A percentile compares a stretch with the other conserved stretches of the same genome.
These are phyloP conservation scores for Melanotaenia maccullochi DNA, from an alignment of 2,797 vertebrate species.

Conservation along the genomic window DNA sequence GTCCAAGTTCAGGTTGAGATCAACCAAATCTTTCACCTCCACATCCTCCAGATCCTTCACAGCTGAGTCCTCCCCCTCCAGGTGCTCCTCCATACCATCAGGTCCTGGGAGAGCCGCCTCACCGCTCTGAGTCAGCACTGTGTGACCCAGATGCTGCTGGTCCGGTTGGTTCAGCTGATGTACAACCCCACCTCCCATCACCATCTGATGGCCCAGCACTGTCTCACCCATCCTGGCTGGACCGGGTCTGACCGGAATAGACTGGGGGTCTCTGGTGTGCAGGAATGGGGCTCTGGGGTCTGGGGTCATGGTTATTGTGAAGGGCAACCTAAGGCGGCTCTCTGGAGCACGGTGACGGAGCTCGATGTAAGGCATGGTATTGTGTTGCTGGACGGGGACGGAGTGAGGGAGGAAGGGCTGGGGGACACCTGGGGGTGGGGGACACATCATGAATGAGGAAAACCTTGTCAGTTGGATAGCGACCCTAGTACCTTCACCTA, in stretches of 20 bases:
- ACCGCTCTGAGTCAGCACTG: constrained; percentile 64
- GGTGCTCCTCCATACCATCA: constrained; percentile 89
- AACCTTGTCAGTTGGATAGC: background rate
- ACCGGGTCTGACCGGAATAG: constrained; percentile 32
- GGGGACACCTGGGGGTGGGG: constrained; percentile 69
- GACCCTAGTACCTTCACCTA: too few relatives aligned
- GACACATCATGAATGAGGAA: background rate
- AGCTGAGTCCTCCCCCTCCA: constrained; percentile 91
- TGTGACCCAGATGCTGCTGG: constrained; percentile 75
- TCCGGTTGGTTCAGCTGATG: constrained; percentile 82
- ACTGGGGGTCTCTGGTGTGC: constrained; percentile 41
- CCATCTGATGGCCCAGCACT: constrained; percentile 70
- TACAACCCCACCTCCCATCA: constrained; percentile 69
- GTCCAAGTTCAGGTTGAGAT: constrained; percentile 95
- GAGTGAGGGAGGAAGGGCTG: constrained; percentile 87
- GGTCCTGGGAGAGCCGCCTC: constrained; percentile 60
- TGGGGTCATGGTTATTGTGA: constrained; percentile 53
- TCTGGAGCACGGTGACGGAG: constrained; percentile 90
- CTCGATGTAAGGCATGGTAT: constrained; percentile 93
- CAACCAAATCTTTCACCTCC: constrained; percentile 97
- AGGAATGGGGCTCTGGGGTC: constrained; percentile 51
- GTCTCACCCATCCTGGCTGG: constrained; percentile 74
- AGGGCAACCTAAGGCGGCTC: constrained; percentile 85
- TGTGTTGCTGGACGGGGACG: constrained; percentile 89
- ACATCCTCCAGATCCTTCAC: constrained; percentile 97